Base-by-base conservation (phyloP, 2,888 invertebrate species). In the Drosophila limbata region DNA sequence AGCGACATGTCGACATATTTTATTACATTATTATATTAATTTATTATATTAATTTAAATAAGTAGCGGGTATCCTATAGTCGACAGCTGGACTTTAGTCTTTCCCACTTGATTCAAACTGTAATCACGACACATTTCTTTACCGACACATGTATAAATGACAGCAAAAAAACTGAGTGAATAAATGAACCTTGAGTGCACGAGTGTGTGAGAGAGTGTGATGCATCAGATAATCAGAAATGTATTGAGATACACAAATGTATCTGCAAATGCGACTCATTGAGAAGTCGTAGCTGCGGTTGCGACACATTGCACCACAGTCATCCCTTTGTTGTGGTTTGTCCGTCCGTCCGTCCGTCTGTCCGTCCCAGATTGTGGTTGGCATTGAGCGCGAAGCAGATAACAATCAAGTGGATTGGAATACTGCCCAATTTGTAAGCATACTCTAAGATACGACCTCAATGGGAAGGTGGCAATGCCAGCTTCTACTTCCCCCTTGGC, bases 301-400 rank as follows among this genome's bases (percentile, higher is more conserved):
- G 45, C 9, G 19, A 44, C n/a, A 31, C 13, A 11, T 25, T 53
- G 15, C 48, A 48, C 51, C 56, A 39, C 15, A 55, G 48, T 57
- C 65, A 67, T 17, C 48, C 66, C 60, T 69, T 88, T 77, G 80
- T 77, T 88, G 84, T 59, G 86, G 80, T 55, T 63, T 39, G 44
- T 40, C 60, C 56, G 61, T 48, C 25, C 33, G 28, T 1, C 28
- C 8, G 28, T 25, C 5, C 5, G 25, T 25, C 25, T 25, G 25
- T 25, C 25, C 6, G 61, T 48, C 25, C 37, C 50, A 57, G 40
- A 62, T 59, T 45, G 73, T 39, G 67, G 48, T 42, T 55, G 52
- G 51, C 76, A 67, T 62, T 69, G 61, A 69, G 60, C 68, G 59
- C 51, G 35, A 68, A 66, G 51, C 53, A 37, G 55, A 64, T 66